Base-by-base conservation (phyloP, 2,113 vertebrate genomes). In the Phylloscopus whistleri region DNA sequence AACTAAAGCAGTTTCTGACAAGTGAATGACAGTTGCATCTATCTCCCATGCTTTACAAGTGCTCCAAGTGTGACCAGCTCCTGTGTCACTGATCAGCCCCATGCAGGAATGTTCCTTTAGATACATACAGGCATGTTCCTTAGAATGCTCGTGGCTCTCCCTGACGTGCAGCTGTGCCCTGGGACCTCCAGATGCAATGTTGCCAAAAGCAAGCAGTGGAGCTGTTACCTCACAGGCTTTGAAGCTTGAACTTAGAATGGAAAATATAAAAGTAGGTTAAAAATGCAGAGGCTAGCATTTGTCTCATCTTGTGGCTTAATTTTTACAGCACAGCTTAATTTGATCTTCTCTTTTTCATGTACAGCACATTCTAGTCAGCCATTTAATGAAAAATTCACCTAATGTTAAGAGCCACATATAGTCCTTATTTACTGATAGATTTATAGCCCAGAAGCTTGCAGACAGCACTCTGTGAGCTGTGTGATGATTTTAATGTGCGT, bases 401-500 rank as follows among this genome's bases (percentile, higher is more conserved):
- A 75, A 81, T 4, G 5, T 67, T 70, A 92, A 39, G 17, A 81
- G 30, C 39, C 59, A 26, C 53, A 48, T 63, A 21, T 10, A 84
- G 46, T 70, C 51, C 55, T 83, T 90, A 79, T 79, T 95, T 89
- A 83, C 19, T 76, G 89, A n/a, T 63, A 62, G 84, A 66, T 69
- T 93, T 91, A 87, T 74, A 67, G 35, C 68, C 18, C 23, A 92
- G 79, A 67, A 90, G 13, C 82, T 85, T 87, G 26, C 74, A 86
- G 84, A 67, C 84, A 90, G 74, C 67, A 73, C 1, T 2, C 19
- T 59, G 27, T 80, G 72, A 96, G 72, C 55, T 83, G 16, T 87
- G 69, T 93, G 48, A 88, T 70, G 81, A 85, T 85, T 93, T 88
- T 93, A 87, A 86, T 83, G 67, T 76, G 82, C 72, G 72, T 88